A percentile compares a stretch with the other conserved stretches of the same genome.
phyloP scores from a whole-genome alignment of 2,113 vertebrate species.

The Theristicus caerulescens region DNA sequence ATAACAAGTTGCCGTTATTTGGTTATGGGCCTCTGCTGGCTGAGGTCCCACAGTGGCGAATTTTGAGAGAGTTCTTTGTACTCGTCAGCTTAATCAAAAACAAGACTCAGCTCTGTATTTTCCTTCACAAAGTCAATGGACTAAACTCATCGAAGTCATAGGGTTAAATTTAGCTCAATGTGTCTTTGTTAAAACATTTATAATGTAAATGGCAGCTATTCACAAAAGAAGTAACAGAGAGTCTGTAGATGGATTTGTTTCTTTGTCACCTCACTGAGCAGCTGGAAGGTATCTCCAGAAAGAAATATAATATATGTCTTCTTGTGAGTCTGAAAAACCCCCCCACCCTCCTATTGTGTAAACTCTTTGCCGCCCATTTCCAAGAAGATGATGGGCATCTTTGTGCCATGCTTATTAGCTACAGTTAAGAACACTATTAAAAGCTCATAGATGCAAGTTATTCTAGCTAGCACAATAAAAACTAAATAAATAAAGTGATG shows the following conservation, averaged over 20 bases:
- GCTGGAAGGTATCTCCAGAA: neutral
- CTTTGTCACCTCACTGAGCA: neutral
- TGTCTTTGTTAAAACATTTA: constrained; percentile 25
- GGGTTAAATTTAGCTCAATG: constrained; percentile 50
- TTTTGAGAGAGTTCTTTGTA: constrained; percentile 49
- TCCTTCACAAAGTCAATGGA: neutral
- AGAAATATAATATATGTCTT: neutral
- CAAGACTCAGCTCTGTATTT: constrained; percentile 50
- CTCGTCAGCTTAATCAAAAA: neutral
- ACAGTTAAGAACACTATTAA: neutral
- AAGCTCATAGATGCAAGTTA: neutral
- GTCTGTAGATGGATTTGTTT: neutral
- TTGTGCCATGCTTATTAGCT: neutral
- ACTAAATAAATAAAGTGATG: neutral
- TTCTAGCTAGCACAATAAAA: neutral
- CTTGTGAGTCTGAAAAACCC: neutral
- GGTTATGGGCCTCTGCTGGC: constrained; percentile 25
- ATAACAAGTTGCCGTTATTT: constrained; percentile 50
- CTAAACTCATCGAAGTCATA: neutral
- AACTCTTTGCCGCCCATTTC: neutral
- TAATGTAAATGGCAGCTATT: neutral
- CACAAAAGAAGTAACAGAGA: neutral
- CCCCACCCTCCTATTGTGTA: neutral
- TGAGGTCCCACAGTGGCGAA: neutral
- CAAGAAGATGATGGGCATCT: neutral